Percentiles rank a stretch among this genome's conserved stretches.
These are phyloP conservation scores for Penaeus japonicus DNA, from an alignment of 1,140 invertebrate species.

Conservation along the genomic window DNA sequence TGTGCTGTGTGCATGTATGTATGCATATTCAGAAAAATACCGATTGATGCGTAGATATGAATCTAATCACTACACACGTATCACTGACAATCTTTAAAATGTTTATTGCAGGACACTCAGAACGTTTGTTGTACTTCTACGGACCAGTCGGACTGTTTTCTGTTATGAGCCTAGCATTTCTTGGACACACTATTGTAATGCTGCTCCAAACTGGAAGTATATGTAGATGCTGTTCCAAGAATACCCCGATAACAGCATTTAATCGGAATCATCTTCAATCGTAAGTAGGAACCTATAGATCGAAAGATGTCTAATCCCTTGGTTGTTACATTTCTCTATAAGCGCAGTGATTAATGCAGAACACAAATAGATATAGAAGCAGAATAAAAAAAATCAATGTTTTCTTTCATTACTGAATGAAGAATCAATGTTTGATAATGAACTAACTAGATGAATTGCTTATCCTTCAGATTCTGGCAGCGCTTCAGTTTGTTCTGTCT, in stretches of 20 bases:
- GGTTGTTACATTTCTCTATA: not conserved
- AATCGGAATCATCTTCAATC: not conserved
- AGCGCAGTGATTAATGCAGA: too few relatives aligned
- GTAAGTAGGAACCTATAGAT: not conserved
- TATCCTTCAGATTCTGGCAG: conserved; percentile 16
- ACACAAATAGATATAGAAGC: too few relatives aligned
- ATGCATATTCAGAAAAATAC: too few relatives aligned
- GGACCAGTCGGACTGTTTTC: not conserved
- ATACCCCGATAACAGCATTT: not conserved
- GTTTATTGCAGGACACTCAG: not conserved
- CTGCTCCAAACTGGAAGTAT: not conserved
- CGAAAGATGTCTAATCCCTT: not conserved
- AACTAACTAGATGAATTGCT: too few relatives aligned
- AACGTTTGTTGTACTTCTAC: not conserved
- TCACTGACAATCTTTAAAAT: too few relatives aligned
- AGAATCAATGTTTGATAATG: too few relatives aligned
- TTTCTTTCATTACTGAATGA: not conserved
- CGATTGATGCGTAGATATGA: too few relatives aligned
- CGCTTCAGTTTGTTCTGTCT: conserved; percentile 22
- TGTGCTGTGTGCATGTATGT: too few relatives aligned
- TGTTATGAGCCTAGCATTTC: not conserved
- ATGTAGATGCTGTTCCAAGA: not conserved
- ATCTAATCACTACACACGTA: too few relatives aligned
- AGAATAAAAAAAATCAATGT: too few relatives aligned
- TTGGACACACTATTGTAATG: conserved; percentile 2